phyloP scores from a whole-genome alignment of 2,797 vertebrate species.

The Neosilurus mollespiculum region DNA sequence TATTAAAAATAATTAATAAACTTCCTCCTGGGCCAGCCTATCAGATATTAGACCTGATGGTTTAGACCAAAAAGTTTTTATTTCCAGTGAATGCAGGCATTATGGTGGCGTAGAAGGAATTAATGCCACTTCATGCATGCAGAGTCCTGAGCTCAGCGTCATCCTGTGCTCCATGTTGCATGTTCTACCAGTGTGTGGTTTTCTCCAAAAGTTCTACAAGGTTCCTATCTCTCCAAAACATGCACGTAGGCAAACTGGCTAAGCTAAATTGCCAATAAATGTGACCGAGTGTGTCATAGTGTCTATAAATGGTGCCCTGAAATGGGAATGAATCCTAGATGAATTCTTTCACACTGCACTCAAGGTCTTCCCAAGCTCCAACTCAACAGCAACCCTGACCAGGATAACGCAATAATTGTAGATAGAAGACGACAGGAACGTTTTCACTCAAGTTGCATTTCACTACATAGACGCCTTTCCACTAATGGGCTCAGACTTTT shows the following conservation, averaged over 20 bases:
- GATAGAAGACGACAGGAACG: neutral
- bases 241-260: neutral
- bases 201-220: neutral
- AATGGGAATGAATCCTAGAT: no score
- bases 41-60: neutral
- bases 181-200: neutral
- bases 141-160: neutral
- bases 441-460: neutral
- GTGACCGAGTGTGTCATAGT: neutral
- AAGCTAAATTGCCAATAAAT: neutral
- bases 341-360: neutral
- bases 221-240: neutral
- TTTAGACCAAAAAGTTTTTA: no score
- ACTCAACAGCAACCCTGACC: neutral
- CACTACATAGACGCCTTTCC: neutral
- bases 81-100: neutral
- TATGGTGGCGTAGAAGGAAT: neutral
- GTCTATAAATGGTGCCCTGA: neutral
- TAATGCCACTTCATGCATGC: neutral
- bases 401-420: neutral
- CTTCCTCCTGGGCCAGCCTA: neutral
- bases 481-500: neutral
- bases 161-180: neutral
- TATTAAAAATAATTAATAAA: neutral
- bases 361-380: neutral